Conservation (phyloP, 1,140 invertebrate species). For the Harlomillsia oculata region DNA sequence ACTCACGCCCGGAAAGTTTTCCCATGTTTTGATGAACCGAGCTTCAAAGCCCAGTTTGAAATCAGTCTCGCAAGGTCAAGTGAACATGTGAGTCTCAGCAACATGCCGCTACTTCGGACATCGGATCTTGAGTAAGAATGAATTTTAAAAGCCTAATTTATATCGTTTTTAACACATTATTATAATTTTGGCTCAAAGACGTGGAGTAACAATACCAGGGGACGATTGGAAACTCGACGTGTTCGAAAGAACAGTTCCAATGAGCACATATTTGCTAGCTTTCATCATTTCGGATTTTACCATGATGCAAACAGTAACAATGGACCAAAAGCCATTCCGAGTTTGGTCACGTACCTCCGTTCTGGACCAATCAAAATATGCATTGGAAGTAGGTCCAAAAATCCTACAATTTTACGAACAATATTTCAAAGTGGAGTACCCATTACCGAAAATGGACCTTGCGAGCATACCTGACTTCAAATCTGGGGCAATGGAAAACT, state of each 20-base stretch:
- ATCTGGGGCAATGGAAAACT: slow-evolving; percentile 43
- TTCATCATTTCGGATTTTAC: slow-evolving; percentile 72
- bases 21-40: slow-evolving; percentile 89
- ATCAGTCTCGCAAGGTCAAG: slow-evolving; percentile 65
- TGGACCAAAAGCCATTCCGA: slow-evolving; percentile 30
- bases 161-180: too few species aligned
- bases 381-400: slow-evolving; percentile 65
- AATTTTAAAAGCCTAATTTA: too few species aligned
- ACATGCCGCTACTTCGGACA: too few species aligned
- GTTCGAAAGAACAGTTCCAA: slow-evolving; percentile 55
- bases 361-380: slow-evolving; percentile 65
- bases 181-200: too few species aligned
- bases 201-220: too few species aligned
- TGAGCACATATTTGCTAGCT: slow-evolving; percentile 82
- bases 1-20: slow-evolving; percentile 62
- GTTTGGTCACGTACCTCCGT: slow-evolving; percentile 77
- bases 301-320: slow-evolving; percentile 38
- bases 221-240: too few species aligned
- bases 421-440: slow-evolving; percentile 74
- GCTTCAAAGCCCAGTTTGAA: slow-evolving; percentile 73
- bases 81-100: too few species aligned
- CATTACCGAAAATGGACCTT: slow-evolving; percentile 68
- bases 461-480: slow-evolving; percentile 65
- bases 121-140: too few species aligned
- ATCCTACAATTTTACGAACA: slow-evolving; percentile 72